Conservation (phyloP, 1,140 invertebrate species). For the Carcinoscorpius rotundicauda region DNA sequence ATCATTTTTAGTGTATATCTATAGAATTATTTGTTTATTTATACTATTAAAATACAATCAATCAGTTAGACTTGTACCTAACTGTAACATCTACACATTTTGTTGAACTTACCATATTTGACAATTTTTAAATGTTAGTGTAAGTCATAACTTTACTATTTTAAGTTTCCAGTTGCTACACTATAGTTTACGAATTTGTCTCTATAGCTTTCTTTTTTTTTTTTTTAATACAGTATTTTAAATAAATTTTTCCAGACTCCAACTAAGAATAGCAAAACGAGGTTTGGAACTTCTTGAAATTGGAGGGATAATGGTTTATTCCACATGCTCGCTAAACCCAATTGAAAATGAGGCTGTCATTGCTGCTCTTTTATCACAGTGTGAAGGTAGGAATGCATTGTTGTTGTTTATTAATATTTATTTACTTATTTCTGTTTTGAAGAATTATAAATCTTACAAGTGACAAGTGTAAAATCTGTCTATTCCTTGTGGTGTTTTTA, state of each 20-base stretch:
- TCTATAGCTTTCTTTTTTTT: too few relatives aligned
- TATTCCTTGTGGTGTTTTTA: too few relatives aligned
- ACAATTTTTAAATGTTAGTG: too few relatives aligned
- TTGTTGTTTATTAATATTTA: background rate
- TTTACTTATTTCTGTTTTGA: too few relatives aligned
- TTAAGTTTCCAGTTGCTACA: slow-evolving; percentile 4
- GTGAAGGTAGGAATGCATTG: slow-evolving; percentile 39
- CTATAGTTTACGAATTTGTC: too few relatives aligned
- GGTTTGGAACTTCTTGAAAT: slow-evolving; percentile 78
- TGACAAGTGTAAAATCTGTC: background rate
- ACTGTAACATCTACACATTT: too few relatives aligned
- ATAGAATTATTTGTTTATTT: too few relatives aligned
- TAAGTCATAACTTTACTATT: background rate
- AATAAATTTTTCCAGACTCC: slow-evolving; percentile 48
- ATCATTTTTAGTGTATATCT: too few relatives aligned
- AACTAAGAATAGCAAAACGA: slow-evolving; percentile 73
- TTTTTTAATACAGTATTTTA: slow-evolving; percentile 1
- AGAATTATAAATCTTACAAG: too few relatives aligned
- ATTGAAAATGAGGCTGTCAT: slow-evolving; percentile 96
- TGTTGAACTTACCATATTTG: too few relatives aligned
- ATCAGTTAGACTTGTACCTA: too few relatives aligned
- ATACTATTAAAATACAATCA: too few relatives aligned
- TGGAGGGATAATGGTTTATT: slow-evolving; percentile 90
- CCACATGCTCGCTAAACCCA: slow-evolving; percentile 96
- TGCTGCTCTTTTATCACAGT: slow-evolving; percentile 61